A percentile compares a stretch with the other conserved stretches of the same genome.
phyloP scores from a whole-genome alignment of 2,113 vertebrate genomes.

The Gnathonemus longibarbis region DNA sequence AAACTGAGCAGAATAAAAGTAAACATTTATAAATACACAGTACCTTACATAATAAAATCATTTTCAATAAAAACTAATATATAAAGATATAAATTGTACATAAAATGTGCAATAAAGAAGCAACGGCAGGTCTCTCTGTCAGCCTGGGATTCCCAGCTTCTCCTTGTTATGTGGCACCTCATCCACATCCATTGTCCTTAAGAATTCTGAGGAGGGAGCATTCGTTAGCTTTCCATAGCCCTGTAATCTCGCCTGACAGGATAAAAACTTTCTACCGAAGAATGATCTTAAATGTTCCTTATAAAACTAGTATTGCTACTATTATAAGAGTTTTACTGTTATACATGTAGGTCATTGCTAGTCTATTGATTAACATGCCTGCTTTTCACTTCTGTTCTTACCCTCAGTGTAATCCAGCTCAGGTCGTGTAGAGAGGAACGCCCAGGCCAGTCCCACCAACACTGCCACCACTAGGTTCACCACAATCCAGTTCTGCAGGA shows the following conservation, averaged over 20 bases:
- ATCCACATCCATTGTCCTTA: conserved; percentile 72
- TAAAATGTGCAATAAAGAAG: neutral
- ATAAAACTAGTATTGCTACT: neutral
- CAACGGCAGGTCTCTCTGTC: conserved; percentile 15
- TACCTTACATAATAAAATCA: neutral
- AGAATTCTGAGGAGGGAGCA: conserved; percentile 56
- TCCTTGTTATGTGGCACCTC: conserved; percentile 61
- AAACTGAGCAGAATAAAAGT: neutral
- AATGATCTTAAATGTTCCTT: neutral
- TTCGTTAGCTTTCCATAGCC: neutral
- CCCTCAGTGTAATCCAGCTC: conserved; percentile 81
- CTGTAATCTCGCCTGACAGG: neutral
- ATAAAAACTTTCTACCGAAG: neutral
- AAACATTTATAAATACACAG: neutral
- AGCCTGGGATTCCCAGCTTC: conserved; percentile 58
- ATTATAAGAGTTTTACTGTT: neutral
- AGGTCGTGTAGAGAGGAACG: conserved; percentile 72
- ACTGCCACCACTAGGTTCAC: conserved; percentile 86
- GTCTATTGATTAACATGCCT: neutral
- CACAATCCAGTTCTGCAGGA: conserved; percentile 82
- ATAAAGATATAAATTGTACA: neutral
- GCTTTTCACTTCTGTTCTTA: conserved; percentile 37
- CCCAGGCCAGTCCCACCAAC: conserved; percentile 82
- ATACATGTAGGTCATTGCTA: neutral
- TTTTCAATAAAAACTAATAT: neutral